phyloP scores from a whole-genome alignment of 2,888 invertebrate species.

The Cantharis flavilabris region DNA sequence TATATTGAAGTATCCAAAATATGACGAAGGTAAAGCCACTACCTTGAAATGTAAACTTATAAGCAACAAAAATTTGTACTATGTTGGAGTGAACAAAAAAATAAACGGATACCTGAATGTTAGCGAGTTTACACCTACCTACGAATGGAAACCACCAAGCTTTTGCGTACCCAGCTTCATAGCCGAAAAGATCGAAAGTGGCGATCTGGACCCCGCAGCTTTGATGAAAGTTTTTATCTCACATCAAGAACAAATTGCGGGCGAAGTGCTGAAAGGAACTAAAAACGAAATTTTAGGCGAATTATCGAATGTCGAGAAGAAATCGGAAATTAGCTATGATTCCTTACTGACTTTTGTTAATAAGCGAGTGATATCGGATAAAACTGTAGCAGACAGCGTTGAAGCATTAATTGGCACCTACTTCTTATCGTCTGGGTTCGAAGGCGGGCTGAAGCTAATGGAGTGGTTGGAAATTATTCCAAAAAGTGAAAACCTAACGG shows the following conservation, averaged over 20 bases:
- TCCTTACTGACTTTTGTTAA: conserved; percentile 43
- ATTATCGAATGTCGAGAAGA: conserved; percentile 22
- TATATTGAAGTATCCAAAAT: conserved; percentile 67
- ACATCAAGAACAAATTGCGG: conserved; percentile 53
- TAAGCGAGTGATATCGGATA: conserved; percentile 61
- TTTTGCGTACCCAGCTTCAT: conserved; percentile 65
- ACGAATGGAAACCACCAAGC: conserved; percentile 80
- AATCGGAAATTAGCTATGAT: conserved; percentile 20
- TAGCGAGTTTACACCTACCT: conserved; percentile 66
- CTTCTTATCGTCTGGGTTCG: conserved; percentile 60
- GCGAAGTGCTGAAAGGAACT: conserved; percentile 41
- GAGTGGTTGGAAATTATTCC: conserved; percentile 60
- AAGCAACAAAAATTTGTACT: conserved; percentile 86
- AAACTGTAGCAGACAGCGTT: conserved; percentile 79
- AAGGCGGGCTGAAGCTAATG: conserved; percentile 43
- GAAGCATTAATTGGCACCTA: conserved; percentile 86
- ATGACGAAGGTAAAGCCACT: conserved; percentile 81
- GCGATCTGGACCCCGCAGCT: conserved; percentile 56
- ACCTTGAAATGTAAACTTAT: conserved; percentile 71
- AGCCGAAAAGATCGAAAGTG: conserved; percentile 52
- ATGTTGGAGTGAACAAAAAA: conserved; percentile 63
- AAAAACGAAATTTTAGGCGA: conserved; percentile 36
- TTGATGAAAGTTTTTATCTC: conserved; percentile 58
- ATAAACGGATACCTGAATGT: conserved; percentile 67
- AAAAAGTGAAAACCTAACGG: conserved; percentile 41